A percentile compares a stretch with the other conserved stretches of the same genome.
Conservation (phyloP, 2,888 invertebrate species). For the Muscina levida region DNA sequence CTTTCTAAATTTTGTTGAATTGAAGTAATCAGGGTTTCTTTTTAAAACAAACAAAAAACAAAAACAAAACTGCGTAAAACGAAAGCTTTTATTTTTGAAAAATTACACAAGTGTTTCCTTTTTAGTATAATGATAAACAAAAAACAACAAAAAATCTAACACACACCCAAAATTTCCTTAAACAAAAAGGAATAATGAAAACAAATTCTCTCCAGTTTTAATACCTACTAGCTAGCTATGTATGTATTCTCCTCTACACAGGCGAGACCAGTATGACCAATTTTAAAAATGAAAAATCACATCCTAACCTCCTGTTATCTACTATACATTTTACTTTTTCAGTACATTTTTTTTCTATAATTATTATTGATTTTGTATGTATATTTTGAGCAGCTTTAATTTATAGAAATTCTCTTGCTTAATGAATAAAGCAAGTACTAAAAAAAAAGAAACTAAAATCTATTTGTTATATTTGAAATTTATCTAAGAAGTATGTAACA, state of each 20-base stretch:
- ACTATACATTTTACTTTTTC: background rate
- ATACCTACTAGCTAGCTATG: background rate
- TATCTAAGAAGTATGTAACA: background rate
- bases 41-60: background rate
- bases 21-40: constrained; percentile 5
- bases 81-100: constrained; percentile 12
- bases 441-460: background rate
- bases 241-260: constrained; percentile 9
- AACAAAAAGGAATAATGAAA: background rate
- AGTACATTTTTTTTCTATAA: constrained; percentile 2
- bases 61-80: background rate
- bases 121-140: background rate
- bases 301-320: no score
- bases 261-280: background rate
- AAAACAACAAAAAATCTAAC: no score
- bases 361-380: constrained; percentile 16
- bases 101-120: background rate
- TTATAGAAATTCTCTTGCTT: constrained; percentile 25
- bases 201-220: constrained; percentile 44
- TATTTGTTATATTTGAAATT: constrained; percentile 21
- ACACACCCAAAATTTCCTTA: no score
- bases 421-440: background rate
- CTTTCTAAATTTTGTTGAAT: constrained; percentile 20
- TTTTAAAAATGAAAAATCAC: constrained; percentile 1
- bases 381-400: constrained; percentile 58